Evolutionary conservation across 2,797 vertebrate genomes (phyloP).

Genomic region (Emys orbicularis): DNA sequence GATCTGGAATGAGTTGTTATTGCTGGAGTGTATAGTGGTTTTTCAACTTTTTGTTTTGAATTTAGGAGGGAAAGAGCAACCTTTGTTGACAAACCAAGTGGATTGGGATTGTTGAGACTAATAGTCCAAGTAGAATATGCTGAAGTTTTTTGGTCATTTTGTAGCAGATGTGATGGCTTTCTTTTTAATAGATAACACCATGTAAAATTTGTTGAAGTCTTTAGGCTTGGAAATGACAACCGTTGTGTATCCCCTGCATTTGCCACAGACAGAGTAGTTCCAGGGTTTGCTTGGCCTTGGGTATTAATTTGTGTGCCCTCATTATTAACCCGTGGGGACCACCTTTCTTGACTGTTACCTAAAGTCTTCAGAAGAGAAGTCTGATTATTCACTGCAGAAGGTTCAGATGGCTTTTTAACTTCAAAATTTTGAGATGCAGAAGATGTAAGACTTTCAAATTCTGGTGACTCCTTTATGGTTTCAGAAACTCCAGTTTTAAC

Average conservation of each 20-base stretch:
- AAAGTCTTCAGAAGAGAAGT: slow-evolving; percentile 78
- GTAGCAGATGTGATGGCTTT: slow-evolving; percentile 90
- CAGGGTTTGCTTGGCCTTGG: slow-evolving; percentile 85
- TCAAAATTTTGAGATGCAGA: slow-evolving; percentile 52
- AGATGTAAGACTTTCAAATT: slow-evolving; percentile 79
- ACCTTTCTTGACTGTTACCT: slow-evolving; percentile 85
- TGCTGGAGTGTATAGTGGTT: slow-evolving; percentile 92
- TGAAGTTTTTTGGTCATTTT: slow-evolving; percentile 92
- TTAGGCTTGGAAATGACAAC: slow-evolving; percentile 93
- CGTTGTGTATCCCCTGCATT: slow-evolving; percentile 87
- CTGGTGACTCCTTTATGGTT: slow-evolving; percentile 76
- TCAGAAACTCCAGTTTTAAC: slow-evolving; percentile 79
- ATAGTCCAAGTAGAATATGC: slow-evolving; percentile 93
- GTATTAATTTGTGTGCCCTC: slow-evolving; percentile 80
- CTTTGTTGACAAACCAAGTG: slow-evolving; percentile 94
- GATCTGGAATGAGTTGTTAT: slow-evolving; percentile 89
- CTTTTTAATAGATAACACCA: slow-evolving; percentile 97
- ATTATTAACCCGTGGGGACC: slow-evolving; percentile 79
- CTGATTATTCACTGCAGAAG: slow-evolving; percentile 66
- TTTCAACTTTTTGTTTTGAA: slow-evolving; percentile 94
- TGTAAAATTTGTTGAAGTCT: slow-evolving; percentile 94
- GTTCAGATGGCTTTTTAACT: slow-evolving; percentile 72
- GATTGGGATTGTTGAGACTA: slow-evolving; percentile 91
- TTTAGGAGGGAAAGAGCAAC: slow-evolving; percentile 95
- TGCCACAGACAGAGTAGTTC: slow-evolving; percentile 81